Conservation (phyloP, 1,140 invertebrate species). For the Episyrphus balteatus region DNA sequence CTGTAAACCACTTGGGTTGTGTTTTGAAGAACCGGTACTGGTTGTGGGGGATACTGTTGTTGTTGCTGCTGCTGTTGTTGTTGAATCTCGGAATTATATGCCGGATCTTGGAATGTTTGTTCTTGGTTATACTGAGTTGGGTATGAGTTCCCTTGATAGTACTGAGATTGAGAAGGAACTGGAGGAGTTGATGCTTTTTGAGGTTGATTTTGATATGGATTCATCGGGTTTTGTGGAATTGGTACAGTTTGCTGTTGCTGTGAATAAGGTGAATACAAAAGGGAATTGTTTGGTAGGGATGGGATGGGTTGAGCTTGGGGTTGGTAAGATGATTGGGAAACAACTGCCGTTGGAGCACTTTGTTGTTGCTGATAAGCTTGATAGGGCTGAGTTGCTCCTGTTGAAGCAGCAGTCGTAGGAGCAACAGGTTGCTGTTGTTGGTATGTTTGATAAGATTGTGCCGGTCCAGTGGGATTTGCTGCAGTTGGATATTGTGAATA, state of each 20-base stretch:
- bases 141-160: neutral
- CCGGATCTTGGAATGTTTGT: conserved; percentile 9
- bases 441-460: neutral
- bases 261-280: neutral
- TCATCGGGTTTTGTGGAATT: neutral
- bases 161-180: no score
- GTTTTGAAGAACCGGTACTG: neutral
- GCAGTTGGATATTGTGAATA: neutral
- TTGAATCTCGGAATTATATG: conserved; percentile 24
- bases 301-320: neutral
- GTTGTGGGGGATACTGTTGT: neutral
- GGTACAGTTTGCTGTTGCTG: neutral
- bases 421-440: neutral
- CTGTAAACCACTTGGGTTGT: neutral
- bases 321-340: no score
- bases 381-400: no score
- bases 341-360: no score
- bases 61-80: neutral
- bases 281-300: neutral
- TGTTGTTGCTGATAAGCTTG: conserved; percentile 1
- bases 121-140: neutral
- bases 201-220: neutral
- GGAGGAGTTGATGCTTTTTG: neutral
- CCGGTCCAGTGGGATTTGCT: no score
- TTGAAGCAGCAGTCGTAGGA: no score